These are phyloP conservation scores for Dunckerocampus dactyliophorus DNA, from an alignment of 2,113 vertebrate genomes.

Conservation along the genomic window DNA sequence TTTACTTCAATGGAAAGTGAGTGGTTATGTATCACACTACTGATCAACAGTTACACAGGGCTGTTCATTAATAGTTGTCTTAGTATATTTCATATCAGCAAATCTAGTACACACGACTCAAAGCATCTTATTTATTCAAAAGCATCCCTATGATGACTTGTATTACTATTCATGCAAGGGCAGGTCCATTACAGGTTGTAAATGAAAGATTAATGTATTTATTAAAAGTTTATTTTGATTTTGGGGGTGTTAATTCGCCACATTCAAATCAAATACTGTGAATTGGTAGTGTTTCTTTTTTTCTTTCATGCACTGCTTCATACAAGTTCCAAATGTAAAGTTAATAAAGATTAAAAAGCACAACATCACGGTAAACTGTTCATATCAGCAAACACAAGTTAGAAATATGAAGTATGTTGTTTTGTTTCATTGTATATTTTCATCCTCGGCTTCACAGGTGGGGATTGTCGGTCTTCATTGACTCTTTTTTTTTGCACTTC, in stretches of 20 bases:
- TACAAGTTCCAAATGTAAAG: slow-evolving; percentile 23
- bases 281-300: slow-evolving; percentile 48
- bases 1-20: slow-evolving; percentile 15
- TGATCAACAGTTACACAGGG: slow-evolving; percentile 41
- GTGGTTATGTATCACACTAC: slow-evolving; percentile 52
- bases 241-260: slow-evolving; percentile 28
- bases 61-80: slow-evolving; percentile 13
- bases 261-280: slow-evolving; percentile 68
- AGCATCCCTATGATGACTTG: slow-evolving; percentile 14
- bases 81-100: slow-evolving; percentile 21
- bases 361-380: slow-evolving; percentile 36
- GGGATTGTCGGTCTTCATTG: slow-evolving; percentile 60
- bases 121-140: slow-evolving; percentile 50
- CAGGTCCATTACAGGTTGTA: slow-evolving; percentile 38
- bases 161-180: slow-evolving; percentile 25
- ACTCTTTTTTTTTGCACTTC: slow-evolving; percentile 64
- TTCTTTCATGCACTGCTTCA: slow-evolving; percentile 56
- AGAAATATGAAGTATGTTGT: slow-evolving; percentile 69
- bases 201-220: slow-evolving; percentile 64
- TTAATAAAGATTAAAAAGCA: slow-evolving; percentile 39
- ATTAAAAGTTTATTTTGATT: slow-evolving; percentile 53
- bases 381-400: slow-evolving; percentile 49
- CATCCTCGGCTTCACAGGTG: slow-evolving; percentile 60
- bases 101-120: slow-evolving; percentile 9
- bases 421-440: slow-evolving; percentile 54